phyloP scores from a whole-genome alignment of 1,140 invertebrate genomes.

The Philopotamus ludificatus region DNA sequence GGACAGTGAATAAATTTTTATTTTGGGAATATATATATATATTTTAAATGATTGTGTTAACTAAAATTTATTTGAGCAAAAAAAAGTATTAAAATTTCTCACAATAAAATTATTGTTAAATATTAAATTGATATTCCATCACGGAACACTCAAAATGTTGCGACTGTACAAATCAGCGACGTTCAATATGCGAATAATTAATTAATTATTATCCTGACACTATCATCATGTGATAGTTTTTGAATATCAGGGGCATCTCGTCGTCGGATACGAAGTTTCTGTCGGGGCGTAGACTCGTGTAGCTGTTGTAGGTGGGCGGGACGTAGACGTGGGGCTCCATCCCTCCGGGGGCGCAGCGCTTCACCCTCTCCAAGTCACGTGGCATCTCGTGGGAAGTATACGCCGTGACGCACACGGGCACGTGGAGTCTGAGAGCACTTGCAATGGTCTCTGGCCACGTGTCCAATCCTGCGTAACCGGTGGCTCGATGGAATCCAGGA shows the following conservation, averaged over 20 bases:
- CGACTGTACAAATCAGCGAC: too few species aligned
- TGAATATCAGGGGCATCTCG: conserved; percentile 66
- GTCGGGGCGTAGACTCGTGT: conserved; percentile 66
- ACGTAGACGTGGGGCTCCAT: conserved; percentile 51
- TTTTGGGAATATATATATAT: too few species aligned
- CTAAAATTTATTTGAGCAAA: too few species aligned
- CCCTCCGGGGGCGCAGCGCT: conserved; percentile 48
- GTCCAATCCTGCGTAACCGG: conserved; percentile 61
- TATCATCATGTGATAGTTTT: conserved; percentile 65
- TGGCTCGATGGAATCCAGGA: conserved; percentile 65
- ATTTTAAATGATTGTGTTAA: too few species aligned
- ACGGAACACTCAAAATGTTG: too few species aligned
- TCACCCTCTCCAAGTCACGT: conserved; percentile 58
- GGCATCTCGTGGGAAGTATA: conserved; percentile 65
- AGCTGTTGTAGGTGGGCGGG: conserved; percentile 60
- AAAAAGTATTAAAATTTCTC: too few species aligned
- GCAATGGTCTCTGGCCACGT: conserved; percentile 66
- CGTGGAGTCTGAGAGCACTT: conserved; percentile 51
- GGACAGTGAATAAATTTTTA: too few species aligned
- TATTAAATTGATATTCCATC: too few species aligned
- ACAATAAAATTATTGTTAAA: too few species aligned
- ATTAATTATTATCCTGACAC: conserved; percentile 42
- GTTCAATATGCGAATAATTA: too few species aligned
- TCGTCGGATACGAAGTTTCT: conserved; percentile 73
- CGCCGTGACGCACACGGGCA: conserved; percentile 64